Conservation (phyloP, 2,888 invertebrate genomes). For the Carabus problematicus region DNA sequence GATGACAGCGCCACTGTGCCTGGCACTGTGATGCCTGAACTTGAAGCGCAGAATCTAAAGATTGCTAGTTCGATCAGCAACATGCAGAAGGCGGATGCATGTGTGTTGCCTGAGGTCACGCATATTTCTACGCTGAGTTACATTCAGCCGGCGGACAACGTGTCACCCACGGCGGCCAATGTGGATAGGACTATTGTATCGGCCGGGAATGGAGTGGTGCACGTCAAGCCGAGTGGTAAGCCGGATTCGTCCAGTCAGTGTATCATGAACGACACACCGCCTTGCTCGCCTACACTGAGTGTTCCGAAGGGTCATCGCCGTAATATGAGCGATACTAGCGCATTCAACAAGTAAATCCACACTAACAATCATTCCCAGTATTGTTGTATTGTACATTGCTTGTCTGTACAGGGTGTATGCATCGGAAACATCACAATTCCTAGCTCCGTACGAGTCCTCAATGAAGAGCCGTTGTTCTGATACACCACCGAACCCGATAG, state of each 20-base stretch:
- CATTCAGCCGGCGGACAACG: conserved; percentile 45
- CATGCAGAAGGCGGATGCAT: conserved; percentile 17
- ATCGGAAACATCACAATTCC: conserved; percentile 75
- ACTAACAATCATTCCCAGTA: neutral
- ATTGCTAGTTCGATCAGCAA: conserved; percentile 36
- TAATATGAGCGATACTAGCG: conserved; percentile 85
- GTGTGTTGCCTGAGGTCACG: conserved; percentile 18
- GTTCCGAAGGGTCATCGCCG: conserved; percentile 71
- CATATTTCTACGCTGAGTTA: conserved; percentile 27
- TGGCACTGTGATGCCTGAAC: conserved; percentile 40
- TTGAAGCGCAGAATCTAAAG: conserved; percentile 45
- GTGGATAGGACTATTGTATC: conserved; percentile 49
- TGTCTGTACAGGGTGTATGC: conserved; percentile 68
- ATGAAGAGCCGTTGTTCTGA: conserved; percentile 63
- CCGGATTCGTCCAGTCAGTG: conserved; percentile 54
- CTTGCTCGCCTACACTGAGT: conserved; percentile 55
- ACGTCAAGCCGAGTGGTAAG: conserved; percentile 3
- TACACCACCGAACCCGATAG: conserved; percentile 48
- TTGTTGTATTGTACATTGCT: neutral
- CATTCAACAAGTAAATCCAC: conserved; percentile 73
- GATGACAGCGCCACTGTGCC: conserved; percentile 57
- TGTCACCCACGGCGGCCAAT: conserved; percentile 49
- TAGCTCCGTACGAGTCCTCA: conserved; percentile 76
- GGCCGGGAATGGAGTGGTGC: conserved; percentile 37
- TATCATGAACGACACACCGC: conserved; percentile 54